Evolutionary conservation across 2,888 invertebrate genomes (phyloP).

Genomic region (Boloria selene): DNA sequence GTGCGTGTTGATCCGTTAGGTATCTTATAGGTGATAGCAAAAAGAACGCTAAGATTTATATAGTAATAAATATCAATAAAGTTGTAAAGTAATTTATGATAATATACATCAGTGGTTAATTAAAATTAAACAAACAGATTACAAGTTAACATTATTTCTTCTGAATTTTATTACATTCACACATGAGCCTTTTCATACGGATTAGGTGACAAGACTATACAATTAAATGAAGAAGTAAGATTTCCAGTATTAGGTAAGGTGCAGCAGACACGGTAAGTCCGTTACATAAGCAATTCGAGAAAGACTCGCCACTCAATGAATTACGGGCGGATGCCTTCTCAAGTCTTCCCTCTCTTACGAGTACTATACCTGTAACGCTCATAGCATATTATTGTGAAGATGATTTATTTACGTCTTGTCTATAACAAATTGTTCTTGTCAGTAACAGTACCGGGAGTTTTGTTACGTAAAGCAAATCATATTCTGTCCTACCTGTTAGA

Average conservation of each 20-base stretch:
- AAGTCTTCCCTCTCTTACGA: slow-evolving; percentile 24
- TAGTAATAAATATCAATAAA: too few species aligned
- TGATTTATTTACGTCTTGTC: slow-evolving; percentile 18
- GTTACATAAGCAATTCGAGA: slow-evolving; percentile 24
- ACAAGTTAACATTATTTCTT: too few species aligned
- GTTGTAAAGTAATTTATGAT: too few species aligned
- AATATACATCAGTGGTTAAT: too few species aligned
- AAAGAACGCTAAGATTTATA: too few species aligned
- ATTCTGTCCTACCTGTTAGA: too few species aligned
- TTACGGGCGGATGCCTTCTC: slow-evolving; percentile 29
- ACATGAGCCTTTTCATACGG: too few species aligned
- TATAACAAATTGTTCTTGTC: slow-evolving; percentile 16
- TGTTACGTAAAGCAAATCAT: background rate
- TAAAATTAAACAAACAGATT: too few species aligned
- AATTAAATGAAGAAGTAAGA: background rate
- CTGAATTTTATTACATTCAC: too few species aligned
- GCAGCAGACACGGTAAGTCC: slow-evolving; percentile 6
- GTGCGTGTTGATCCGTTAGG: background rate
- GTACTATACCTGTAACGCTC: slow-evolving; percentile 19
- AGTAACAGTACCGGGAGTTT: slow-evolving; percentile 1
- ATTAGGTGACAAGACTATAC: background rate
- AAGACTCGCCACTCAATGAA: slow-evolving; percentile 23
- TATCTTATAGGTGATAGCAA: too few species aligned
- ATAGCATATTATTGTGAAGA: slow-evolving; percentile 4
- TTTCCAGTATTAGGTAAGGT: background rate